Evolutionary conservation across 2,113 vertebrate species (phyloP).

Genomic region (Stegostoma tigrinum): DNA sequence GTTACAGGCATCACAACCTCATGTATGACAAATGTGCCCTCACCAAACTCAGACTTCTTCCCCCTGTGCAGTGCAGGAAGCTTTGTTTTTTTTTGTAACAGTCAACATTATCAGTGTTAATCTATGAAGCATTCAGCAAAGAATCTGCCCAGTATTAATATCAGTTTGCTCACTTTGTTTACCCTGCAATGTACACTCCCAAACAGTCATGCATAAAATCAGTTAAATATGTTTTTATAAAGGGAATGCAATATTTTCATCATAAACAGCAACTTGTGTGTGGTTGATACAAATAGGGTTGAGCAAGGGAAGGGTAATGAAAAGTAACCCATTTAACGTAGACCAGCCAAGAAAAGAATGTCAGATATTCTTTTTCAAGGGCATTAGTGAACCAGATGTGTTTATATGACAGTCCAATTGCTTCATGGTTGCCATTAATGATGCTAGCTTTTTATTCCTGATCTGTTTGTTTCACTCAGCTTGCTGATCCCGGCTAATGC

Average conservation of each 20-base stretch:
- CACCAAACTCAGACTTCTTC: neutral
- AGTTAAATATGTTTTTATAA: neutral
- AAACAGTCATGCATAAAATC: neutral
- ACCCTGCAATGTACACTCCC: neutral
- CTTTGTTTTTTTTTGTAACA: neutral
- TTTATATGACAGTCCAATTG: neutral
- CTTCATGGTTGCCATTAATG: neutral
- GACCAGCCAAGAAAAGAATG: neutral
- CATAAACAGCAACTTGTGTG: neutral
- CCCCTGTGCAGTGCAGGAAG: neutral
- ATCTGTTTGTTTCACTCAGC: neutral
- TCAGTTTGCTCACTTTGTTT: neutral
- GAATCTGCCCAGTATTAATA: neutral
- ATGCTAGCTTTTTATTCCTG: neutral
- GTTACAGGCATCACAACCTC: no score
- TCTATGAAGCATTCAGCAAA: neutral
- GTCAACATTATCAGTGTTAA: neutral
- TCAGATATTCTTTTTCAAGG: neutral
- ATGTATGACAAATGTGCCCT: no score
- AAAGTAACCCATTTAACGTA: neutral
- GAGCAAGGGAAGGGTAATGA: neutral
- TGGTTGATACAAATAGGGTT: neutral
- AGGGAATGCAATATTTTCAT: neutral
- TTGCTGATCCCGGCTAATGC: no score
- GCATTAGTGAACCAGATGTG: neutral